Base-by-base conservation (phyloP, 2,888 invertebrate species). In the Charanyca ferruginea region DNA sequence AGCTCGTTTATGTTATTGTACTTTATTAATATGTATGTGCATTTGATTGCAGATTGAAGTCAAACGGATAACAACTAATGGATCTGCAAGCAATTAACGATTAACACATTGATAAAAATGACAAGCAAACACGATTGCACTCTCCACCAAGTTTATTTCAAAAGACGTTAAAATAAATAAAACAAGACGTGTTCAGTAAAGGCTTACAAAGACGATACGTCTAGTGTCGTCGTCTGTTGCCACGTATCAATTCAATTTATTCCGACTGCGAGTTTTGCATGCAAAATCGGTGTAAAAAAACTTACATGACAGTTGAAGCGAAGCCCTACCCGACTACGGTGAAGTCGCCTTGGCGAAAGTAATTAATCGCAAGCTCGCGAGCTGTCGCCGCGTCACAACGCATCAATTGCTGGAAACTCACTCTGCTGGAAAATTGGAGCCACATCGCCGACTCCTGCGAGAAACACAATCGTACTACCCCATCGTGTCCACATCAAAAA, bases 371-470 rank as follows among this genome's bases (percentile, higher is more conserved):
- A 85, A 86, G 80, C 83, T 85, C 84, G 79, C 88, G 83, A 83
- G 85, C 92, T 92, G 94, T 93, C 95, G 88, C 85, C 92, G 86
- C 91, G 94, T 94, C 94, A 88, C 86, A 87, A 85, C 91, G 91
- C 91, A 92, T 95, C 93, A 92, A 87, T 88, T 85, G 89, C 83
- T 85, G 80, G 83, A 81, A 85, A 85, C 85, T 85, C 94, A 87
- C 85, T 93, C 92, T 92, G 73, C 84, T 88, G 93, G 93, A 94
- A 95, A 95, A 94, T 94, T 94, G 92, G 86, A 91, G 89, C 87
- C 86, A 88, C 87, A 85, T 84, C 83, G 87, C 84, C 80, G 90
- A 90, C 84, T 89, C 89, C 87, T 89, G 89, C 88, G 90, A 88
- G 89, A 89, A 91, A 91, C 89, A 89, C 89, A 89, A 89, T 86